Conservation (phyloP, 2,797 vertebrate genomes). For the Lemur catta region DNA sequence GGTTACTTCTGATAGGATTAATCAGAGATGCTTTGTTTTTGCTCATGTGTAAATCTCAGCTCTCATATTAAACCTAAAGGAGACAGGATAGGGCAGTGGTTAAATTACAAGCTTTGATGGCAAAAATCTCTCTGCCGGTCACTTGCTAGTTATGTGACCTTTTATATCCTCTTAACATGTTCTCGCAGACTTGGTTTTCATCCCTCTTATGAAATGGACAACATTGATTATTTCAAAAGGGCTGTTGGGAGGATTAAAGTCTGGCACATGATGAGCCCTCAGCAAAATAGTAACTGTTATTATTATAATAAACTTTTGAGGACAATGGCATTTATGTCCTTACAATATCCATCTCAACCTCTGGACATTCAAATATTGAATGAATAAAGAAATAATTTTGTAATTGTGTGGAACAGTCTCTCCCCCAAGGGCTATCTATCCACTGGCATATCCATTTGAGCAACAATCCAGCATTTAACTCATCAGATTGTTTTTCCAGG, state of each 20-base stretch:
- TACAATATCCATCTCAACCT: background rate
- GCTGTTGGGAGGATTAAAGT: background rate
- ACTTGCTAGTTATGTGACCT: background rate
- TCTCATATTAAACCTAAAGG: background rate
- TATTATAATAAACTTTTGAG: background rate
- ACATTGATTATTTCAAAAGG: background rate
- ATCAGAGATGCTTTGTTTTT: background rate
- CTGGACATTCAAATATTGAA: background rate
- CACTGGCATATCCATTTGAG: background rate
- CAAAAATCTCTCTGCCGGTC: background rate
- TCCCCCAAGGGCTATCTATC: background rate
- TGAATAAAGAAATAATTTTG: background rate
- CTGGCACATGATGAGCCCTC: background rate
- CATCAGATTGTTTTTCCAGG: background rate
- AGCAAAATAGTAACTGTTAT: background rate
- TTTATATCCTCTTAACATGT: background rate
- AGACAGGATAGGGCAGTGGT: background rate
- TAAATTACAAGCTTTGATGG: background rate
- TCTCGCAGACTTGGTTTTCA: background rate
- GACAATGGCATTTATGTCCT: background rate
- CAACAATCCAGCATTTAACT: background rate
- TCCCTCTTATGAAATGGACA: background rate
- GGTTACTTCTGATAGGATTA: background rate
- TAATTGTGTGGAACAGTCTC: background rate
- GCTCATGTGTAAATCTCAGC: background rate